Conservation (phyloP, 2,113 vertebrate species). For the Muscicapa adusta region DNA sequence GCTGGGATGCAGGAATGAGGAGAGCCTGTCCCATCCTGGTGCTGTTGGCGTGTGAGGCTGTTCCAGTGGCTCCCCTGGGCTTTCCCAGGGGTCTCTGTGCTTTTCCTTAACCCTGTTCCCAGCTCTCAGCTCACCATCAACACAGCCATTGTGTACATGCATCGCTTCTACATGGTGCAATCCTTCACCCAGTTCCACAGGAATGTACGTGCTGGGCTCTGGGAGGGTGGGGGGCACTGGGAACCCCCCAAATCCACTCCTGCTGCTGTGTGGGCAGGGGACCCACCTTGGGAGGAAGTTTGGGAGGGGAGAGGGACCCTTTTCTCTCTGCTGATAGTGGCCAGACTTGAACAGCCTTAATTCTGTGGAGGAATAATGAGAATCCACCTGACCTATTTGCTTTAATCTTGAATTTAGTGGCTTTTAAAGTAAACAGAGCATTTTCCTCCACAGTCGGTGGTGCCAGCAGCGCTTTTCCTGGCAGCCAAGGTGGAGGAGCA, state of each 20-base stretch:
- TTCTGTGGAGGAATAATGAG: neutral
- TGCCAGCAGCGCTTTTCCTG: conserved; percentile 91
- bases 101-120: conserved; percentile 71
- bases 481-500: conserved; percentile 98
- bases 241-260: neutral
- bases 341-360: accelerated
- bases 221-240: accelerated
- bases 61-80: neutral
- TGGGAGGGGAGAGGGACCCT: neutral
- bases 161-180: conserved; percentile 97
- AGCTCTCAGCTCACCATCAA: conserved; percentile 96
- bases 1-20: neutral
- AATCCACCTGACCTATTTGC: accelerated
- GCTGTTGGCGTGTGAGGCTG: accelerated
- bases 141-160: conserved; percentile 97
- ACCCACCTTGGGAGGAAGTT: neutral
- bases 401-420: accelerated
- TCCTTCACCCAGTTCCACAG: conserved; percentile 93
- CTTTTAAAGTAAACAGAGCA: neutral
- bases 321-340: neutral
- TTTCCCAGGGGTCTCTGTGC: too few relatives aligned
- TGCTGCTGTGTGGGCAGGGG: neutral
- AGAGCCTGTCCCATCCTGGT: too few relatives aligned
- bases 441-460: conserved; percentile 61
- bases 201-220: conserved; percentile 80